These are phyloP conservation scores for Rhagoletis pomonella DNA, from an alignment of 1,140 invertebrate species.

Conservation along the genomic window DNA sequence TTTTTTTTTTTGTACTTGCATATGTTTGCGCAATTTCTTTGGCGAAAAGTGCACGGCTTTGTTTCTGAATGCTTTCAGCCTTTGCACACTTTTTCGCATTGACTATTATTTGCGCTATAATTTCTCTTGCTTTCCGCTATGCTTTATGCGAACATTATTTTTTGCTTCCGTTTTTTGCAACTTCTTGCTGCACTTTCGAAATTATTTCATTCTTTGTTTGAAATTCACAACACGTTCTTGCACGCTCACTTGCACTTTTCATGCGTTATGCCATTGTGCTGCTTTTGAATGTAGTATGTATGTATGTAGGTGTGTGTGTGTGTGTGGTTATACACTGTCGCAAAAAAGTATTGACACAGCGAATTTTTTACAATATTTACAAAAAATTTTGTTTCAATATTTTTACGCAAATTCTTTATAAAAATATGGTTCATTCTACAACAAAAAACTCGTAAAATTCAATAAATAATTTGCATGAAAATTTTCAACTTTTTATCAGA, in stretches of 20 bases:
- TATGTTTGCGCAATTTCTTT: slow-evolving; percentile 13
- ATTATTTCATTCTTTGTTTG: slow-evolving; percentile 9
- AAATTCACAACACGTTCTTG: neutral
- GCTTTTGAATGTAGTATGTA: neutral
- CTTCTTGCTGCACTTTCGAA: neutral
- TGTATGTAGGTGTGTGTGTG: neutral
- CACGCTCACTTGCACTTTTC: neutral
- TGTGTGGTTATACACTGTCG: no score
- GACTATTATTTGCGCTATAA: neutral
- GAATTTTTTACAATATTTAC: no score
- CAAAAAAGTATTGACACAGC: no score
- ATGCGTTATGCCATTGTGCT: neutral
- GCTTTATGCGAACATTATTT: neutral
- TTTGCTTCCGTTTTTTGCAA: neutral
- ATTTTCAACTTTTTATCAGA: no score
- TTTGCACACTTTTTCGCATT: neutral
- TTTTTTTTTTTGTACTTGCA: no score
- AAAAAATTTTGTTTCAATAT: no score
- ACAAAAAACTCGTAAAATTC: no score
- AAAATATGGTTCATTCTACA: no score
- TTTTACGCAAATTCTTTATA: no score
- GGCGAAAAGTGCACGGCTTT: neutral
- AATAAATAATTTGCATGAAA: no score
- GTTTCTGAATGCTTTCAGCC: neutral
- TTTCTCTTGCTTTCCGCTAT: neutral